Evolutionary conservation across 2,888 invertebrate species (phyloP).

Genomic region (Lordiphosa fenestrarum): DNA sequence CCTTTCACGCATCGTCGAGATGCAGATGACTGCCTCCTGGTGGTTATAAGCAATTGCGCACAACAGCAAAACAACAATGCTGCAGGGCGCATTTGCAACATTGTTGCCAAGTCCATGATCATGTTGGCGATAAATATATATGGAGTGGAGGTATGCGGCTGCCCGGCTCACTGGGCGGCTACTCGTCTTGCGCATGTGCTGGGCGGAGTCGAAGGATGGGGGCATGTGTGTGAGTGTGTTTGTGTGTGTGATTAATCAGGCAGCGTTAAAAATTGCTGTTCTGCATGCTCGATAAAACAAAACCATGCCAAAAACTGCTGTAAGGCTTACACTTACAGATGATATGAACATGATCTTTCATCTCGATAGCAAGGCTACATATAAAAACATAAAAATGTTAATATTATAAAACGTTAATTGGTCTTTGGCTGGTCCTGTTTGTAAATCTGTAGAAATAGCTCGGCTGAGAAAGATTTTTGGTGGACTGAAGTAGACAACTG

Average conservation of each 20-base stretch:
- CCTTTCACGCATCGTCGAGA: constrained; percentile 33
- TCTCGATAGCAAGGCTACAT: too few species aligned
- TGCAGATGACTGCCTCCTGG: constrained; percentile 9
- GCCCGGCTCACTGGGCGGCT: constrained; percentile 31
- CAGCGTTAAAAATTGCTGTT: constrained; percentile 48
- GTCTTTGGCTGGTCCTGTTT: too few species aligned
- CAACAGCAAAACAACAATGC: constrained; percentile 36
- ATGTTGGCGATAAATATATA: constrained; percentile 43
- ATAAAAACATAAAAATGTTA: too few species aligned
- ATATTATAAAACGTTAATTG: too few species aligned
- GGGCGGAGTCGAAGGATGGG: constrained; percentile 43
- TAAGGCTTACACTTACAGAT: constrained; percentile 4
- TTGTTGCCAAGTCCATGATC: constrained; percentile 58
- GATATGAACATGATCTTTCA: not conserved
- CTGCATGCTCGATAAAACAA: not conserved
- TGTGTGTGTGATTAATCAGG: constrained; percentile 60
- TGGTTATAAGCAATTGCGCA: constrained; percentile 48
- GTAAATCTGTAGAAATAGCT: too few species aligned
- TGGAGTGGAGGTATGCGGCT: constrained; percentile 20
- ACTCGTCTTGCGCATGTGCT: constrained; percentile 61
- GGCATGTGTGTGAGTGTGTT: constrained; percentile 10
- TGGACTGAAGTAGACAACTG: too few species aligned
- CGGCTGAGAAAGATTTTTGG: too few species aligned
- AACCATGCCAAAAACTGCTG: constrained; percentile 7
- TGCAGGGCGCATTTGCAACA: constrained; percentile 52